phyloP scores from a whole-genome alignment of 2,888 invertebrate genomes.

The Adelphocoris suturalis region DNA sequence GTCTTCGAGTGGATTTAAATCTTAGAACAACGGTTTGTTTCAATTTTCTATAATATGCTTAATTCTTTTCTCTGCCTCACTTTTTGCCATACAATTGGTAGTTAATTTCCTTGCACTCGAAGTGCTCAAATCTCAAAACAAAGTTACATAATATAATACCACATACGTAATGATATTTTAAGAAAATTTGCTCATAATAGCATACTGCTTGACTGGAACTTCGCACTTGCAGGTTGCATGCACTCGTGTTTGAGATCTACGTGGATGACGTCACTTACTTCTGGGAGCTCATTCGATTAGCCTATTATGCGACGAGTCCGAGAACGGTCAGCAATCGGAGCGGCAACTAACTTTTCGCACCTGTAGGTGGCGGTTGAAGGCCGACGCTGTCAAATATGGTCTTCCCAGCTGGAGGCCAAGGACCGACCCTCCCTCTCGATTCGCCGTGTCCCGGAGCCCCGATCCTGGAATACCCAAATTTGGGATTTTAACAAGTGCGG shows the following conservation, averaged over 20 bases:
- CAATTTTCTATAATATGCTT: no score
- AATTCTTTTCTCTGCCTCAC: no score
- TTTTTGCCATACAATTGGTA: no score
- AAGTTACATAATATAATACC: no score
- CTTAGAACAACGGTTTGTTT: no score
- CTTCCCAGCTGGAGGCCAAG: slow-evolving; percentile 2
- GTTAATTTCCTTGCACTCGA: no score
- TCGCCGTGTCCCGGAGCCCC: background rate
- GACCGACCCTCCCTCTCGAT: background rate
- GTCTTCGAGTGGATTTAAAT: no score
- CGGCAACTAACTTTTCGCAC: slow-evolving; percentile 18
- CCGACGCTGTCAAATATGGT: background rate
- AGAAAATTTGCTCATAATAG: no score
- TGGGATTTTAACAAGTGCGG: background rate
- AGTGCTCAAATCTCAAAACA: no score
- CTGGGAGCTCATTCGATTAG: background rate
- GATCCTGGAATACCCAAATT: background rate
- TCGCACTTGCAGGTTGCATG: background rate
- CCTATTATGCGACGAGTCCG: background rate
- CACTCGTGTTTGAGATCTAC: background rate
- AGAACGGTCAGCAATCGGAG: background rate
- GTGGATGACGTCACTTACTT: background rate
- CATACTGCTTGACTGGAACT: no score
- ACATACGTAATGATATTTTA: no score
- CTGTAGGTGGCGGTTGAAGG: slow-evolving; percentile 12